Base-by-base conservation (phyloP, 1,140 invertebrate genomes). In the Zaprionus camerounensis region DNA sequence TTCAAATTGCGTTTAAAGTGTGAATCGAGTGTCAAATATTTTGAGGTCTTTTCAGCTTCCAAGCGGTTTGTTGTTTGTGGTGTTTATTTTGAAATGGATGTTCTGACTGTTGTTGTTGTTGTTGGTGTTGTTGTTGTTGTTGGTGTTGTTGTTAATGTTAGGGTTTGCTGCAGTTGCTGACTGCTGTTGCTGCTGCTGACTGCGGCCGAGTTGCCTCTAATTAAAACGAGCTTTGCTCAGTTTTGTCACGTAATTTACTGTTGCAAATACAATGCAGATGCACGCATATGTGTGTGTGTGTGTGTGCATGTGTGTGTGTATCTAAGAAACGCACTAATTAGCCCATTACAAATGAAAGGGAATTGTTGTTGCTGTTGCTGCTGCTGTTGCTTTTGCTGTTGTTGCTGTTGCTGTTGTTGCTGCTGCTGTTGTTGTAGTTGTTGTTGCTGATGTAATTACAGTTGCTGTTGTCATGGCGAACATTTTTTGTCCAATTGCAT, bases 221-320 rank as follows among this genome's bases (percentile, higher is more conserved):
- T 78, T 78, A 78, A 76, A 77, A 68, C 26, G 44, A 68, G 75
- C 75, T 78, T 73, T 78, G 44, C 71, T 69, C 53, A 69, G 44
- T 69, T 78, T 74, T 78, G 75, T 78, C 75, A 78, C 75, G 71
- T 78, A 74, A 78, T 78, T 78, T 74, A 74, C 75, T 67, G 70
- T 63, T 66, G 74, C 62, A 76, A 61, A 67, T 66, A 57, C 63
- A 59, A 72, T 58, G 53, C 68, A 65, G 44, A 51, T 36, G 41
- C 44, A 57, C 13, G 9, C 13, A 22, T 5, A 17, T 28, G 38
- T 15, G 12, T 11, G n/a, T 26, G 13, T 26, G 24, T 56, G 12
- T 26, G 24, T 12, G 11, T n/a, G 12, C 57, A 20, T 28, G 61
- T 51, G n/a, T 22, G 26, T 49, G 15, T 67, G 34, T 76, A 67